Evolutionary conservation across 1,140 invertebrate genomes (phyloP).

Genomic region (Ceratosolen solmsi): DNA sequence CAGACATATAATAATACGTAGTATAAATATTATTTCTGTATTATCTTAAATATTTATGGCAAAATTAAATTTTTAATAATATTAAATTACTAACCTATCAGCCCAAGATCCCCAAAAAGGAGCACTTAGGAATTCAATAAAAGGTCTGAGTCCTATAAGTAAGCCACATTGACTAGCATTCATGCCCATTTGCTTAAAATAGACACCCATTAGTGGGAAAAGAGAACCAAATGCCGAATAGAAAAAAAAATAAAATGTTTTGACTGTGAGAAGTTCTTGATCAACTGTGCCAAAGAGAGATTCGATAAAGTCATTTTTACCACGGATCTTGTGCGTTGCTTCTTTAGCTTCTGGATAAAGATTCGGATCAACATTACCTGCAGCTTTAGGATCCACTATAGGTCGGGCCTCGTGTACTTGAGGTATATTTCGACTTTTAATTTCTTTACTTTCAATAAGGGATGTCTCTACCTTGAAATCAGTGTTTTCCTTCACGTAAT

Average conservation of each 20-base stretch:
- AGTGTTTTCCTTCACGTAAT: not conserved
- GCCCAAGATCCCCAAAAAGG: constrained; percentile 98
- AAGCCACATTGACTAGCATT: constrained; percentile 95
- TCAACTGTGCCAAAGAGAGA: constrained; percentile 88
- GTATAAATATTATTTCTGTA: too few species aligned
- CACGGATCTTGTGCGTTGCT: constrained; percentile 90
- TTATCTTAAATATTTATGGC: too few species aligned
- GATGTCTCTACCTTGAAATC: not conserved
- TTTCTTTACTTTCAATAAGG: not conserved
- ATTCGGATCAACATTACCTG: constrained; percentile 83
- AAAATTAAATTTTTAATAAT: too few species aligned
- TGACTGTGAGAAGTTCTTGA: constrained; percentile 92
- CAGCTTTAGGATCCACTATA: constrained; percentile 82
- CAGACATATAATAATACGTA: not conserved
- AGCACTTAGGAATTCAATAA: constrained; percentile 97
- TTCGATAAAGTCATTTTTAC: constrained; percentile 87
- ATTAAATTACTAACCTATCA: constrained; percentile 79
- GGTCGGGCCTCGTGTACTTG: constrained; percentile 73
- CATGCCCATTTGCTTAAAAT: constrained; percentile 99
- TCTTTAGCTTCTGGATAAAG: constrained; percentile 88
- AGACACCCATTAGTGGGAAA: constrained; percentile 98
- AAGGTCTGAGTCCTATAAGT: constrained; percentile 92
- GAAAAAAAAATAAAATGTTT: constrained; percentile 99
- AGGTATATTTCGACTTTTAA: constrained; percentile 54
- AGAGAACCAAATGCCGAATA: constrained; percentile 99